A percentile compares a stretch with the other conserved stretches of the same genome.
Conservation (phyloP, 2,888 invertebrate genomes). For the Limenitis arthemis region DNA sequence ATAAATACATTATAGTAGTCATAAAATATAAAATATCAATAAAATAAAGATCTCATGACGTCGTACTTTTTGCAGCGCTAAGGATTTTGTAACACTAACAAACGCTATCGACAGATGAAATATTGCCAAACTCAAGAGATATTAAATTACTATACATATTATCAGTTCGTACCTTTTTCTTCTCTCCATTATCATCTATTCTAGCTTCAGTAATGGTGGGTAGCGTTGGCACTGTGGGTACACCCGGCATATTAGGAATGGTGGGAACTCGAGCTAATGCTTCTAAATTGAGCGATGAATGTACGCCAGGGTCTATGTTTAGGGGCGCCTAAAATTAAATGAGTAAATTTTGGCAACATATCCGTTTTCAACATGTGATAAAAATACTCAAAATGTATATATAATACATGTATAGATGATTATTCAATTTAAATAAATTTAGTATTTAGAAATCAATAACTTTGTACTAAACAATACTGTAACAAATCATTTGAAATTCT, state of each 20-base stretch:
- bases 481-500: too few relatives aligned
- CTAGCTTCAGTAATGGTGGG: constrained; percentile 93
- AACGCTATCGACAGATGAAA: too few relatives aligned
- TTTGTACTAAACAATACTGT: too few relatives aligned
- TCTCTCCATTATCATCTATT: constrained; percentile 66
- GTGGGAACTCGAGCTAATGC: constrained; percentile 68
- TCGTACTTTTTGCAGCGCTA: too few relatives aligned
- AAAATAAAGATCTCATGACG: too few relatives aligned
- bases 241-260: constrained; percentile 81
- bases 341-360: not conserved
- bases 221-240: constrained; percentile 88
- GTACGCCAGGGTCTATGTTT: constrained; percentile 94
- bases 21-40: too few relatives aligned
- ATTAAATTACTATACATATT: not conserved
- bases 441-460: too few relatives aligned
- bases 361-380: not conserved
- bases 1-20: too few relatives aligned
- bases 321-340: constrained; percentile 72
- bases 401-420: not conserved
- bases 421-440: too few relatives aligned
- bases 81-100: too few relatives aligned
- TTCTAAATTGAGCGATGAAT: constrained; percentile 92
- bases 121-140: too few relatives aligned
- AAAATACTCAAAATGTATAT: not conserved
- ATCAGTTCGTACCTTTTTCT: constrained; percentile 34